Percentiles rank a stretch among this genome's conserved stretches.
phyloP scores from a whole-genome alignment of 1,140 invertebrate species.

The Drosophila ficusphila region DNA sequence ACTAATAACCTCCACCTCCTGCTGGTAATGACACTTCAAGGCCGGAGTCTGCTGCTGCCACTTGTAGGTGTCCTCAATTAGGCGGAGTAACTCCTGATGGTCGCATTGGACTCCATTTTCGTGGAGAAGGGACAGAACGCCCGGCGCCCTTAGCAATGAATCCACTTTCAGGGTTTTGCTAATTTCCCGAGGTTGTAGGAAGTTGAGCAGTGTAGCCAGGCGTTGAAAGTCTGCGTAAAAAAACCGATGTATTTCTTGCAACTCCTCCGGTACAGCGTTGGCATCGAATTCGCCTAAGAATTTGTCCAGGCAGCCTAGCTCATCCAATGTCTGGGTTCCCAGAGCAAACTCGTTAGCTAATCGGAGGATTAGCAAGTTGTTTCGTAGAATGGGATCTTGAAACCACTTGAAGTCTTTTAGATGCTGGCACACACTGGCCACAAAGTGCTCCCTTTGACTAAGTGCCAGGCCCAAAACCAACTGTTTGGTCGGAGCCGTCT shows the following conservation, averaged over 20 bases:
- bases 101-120: constrained; percentile 61
- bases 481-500: constrained; percentile 31
- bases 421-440: constrained; percentile 55
- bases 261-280: constrained; percentile 31
- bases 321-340: constrained; percentile 54
- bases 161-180: constrained; percentile 62
- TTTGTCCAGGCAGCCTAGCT: constrained; percentile 55
- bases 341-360: constrained; percentile 68
- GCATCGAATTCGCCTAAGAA: constrained; percentile 46
- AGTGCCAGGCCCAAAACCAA: constrained; percentile 57
- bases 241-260: constrained; percentile 64
- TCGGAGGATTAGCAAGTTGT: constrained; percentile 67
- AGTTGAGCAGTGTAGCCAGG: constrained; percentile 52
- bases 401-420: constrained; percentile 56
- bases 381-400: constrained; percentile 51
- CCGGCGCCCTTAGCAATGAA: constrained; percentile 48
- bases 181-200: constrained; percentile 45
- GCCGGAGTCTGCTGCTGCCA: constrained; percentile 67
- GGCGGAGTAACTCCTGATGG: constrained; percentile 35
- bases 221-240: constrained; percentile 77
- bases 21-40: constrained; percentile 37
- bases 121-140: constrained; percentile 56
- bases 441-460: constrained; percentile 51
- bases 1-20: constrained; percentile 61
- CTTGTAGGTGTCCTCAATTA: constrained; percentile 56